These are phyloP conservation scores for Ophioderma brevispina DNA, from an alignment of 35 echinoderm and acorn worm genomes.

Conservation along the genomic window DNA sequence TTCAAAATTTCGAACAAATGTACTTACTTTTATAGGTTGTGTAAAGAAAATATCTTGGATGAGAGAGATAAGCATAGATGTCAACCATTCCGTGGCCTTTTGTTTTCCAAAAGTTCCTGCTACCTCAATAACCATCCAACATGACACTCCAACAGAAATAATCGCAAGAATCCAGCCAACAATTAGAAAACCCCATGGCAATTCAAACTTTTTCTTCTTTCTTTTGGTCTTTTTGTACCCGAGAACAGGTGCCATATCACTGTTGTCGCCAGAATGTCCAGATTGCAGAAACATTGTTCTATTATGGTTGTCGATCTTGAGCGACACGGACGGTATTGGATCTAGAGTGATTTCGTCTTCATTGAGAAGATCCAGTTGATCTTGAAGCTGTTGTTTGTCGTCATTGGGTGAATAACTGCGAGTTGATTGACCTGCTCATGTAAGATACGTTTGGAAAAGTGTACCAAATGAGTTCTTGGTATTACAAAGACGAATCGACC, in stretches of 20 bases:
- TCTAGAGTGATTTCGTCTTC: not conserved
- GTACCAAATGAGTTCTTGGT: too few species aligned
- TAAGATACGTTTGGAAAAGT: too few species aligned
- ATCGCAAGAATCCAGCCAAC: slow-evolving; percentile 78
- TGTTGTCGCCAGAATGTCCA: not conserved
- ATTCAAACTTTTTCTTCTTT: slow-evolving; percentile 75
- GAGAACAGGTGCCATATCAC: slow-evolving; percentile 17
- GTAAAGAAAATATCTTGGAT: slow-evolving; percentile 88
- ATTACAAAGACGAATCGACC: too few species aligned
- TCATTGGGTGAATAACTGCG: too few species aligned
- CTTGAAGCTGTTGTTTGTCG: not conserved
- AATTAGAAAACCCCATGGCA: slow-evolving; percentile 83
- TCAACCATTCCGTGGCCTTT: slow-evolving; percentile 86
- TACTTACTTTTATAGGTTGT: slow-evolving; percentile 91
- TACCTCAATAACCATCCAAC: slow-evolving; percentile 82
- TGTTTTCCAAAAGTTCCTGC: slow-evolving; percentile 80
- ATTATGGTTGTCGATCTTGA: not conserved
- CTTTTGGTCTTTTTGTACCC: slow-evolving; percentile 67
- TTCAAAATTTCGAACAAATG: too few species aligned
- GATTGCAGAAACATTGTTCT: not conserved
- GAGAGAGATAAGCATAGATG: slow-evolving; percentile 84
- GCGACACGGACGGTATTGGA: not conserved
- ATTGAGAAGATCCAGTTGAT: not conserved
- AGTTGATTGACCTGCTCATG: too few species aligned
- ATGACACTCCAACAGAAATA: slow-evolving; percentile 57